Percentiles rank a stretch among this genome's conserved stretches.
phyloP scores from a whole-genome alignment of 2,113 vertebrate species.

The Lophotis ruficrista region DNA sequence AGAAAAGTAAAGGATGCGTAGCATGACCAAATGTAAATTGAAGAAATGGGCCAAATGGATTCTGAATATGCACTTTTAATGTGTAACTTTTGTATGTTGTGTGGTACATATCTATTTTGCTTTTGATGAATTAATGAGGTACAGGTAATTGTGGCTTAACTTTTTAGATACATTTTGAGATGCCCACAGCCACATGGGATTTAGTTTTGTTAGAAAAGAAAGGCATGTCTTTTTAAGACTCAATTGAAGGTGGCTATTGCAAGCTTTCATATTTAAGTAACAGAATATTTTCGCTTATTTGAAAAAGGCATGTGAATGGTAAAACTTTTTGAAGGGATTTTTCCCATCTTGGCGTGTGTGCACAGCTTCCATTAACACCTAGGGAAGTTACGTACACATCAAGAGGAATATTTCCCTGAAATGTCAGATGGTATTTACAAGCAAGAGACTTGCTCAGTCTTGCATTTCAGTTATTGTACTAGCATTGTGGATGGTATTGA shows the following conservation, averaged over 20 bases:
- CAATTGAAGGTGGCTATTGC: conserved; percentile 62
- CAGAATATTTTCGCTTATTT: conserved; percentile 62
- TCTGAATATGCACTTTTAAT: conserved; percentile 82
- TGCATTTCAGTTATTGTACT: conserved; percentile 70
- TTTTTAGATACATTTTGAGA: conserved; percentile 77
- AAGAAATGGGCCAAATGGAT: conserved; percentile 81
- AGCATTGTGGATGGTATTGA: conserved; percentile 74
- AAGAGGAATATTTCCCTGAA: conserved; percentile 54
- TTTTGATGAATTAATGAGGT: conserved; percentile 78
- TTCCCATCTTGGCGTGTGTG: neutral
- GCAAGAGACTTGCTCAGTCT: conserved; percentile 61
- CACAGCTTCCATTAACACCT: neutral
- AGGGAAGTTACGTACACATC: neutral
- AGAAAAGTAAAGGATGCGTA: conserved; percentile 61
- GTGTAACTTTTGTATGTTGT: conserved; percentile 82
- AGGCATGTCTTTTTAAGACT: conserved; percentile 69
- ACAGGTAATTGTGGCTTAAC: conserved; percentile 79
- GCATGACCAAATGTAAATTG: conserved; percentile 82
- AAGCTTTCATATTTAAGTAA: conserved; percentile 68
- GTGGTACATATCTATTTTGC: conserved; percentile 83
- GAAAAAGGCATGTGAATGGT: conserved; percentile 60
- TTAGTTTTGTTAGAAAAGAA: conserved; percentile 75
- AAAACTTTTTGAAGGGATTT: conserved; percentile 23
- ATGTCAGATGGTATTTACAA: conserved; percentile 59
- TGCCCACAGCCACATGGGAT: conserved; percentile 73